Base-by-base conservation (phyloP, 1,140 invertebrate species). In the Cyphomyrmex costatus region DNA sequence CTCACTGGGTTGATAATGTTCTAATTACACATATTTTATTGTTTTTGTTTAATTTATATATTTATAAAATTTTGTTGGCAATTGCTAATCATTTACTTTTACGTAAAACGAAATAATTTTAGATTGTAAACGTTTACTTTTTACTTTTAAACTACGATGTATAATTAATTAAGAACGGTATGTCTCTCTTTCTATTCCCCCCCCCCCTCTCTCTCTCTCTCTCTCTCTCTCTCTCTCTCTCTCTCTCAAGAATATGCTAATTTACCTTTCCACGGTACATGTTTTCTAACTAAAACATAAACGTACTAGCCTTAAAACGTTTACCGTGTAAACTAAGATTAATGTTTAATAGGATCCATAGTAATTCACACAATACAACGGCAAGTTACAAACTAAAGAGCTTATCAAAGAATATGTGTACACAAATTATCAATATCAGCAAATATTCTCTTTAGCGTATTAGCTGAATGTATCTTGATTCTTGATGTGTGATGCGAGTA, bases 251-350 rank as follows among this genome's bases (percentile, higher is more conserved):
- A n/a, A n/a, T 56, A 76, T 36, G 53, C 12, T 76, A 76, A 58
- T 58, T 60, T 53, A 51, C 10, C 27, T 53, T 73, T 60, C 14
- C 10, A 7, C 19, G 8, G 19, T 60, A 42, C n/a, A 42, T 14
- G 53, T 49, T 33, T 27, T 30, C 58, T 78, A 19, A 63, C 16
- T 51, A n/a, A 51, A 30, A 6, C 19, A 51, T 68, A 53, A 19
- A 27, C n/a, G 16, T 68, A 24, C n/a, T 63, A 30, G 61, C n/a
- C 7, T 68, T 49, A 51, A 68, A 80, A 30, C 21, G 30, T 68
- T 68, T 36, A 8, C 30, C 33, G 30, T 46, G 63, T 68, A 51
- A 79, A 68, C 36, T 36, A 21, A 56, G 46, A 80, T 80, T 80
- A 68, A 53, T 36, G 30, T 36, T 80, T 10, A 80, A 80, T 10